These are phyloP conservation scores for Bubalus kerabau DNA, from an alignment of 2,113 vertebrate genomes.

Conservation along the genomic window DNA sequence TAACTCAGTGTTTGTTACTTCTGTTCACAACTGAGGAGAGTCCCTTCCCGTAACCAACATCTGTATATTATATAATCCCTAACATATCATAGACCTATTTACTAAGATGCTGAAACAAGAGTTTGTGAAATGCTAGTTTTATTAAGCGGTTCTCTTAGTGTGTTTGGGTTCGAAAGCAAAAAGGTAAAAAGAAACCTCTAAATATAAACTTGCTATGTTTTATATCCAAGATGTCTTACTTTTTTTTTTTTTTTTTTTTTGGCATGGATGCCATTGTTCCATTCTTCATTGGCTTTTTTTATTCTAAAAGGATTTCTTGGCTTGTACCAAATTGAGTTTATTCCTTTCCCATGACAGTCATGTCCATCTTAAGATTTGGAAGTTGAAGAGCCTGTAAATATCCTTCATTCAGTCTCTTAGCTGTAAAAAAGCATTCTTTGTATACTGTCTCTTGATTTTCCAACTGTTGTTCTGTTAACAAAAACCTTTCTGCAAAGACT, in stretches of 20 bases:
- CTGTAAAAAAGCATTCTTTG: not conserved
- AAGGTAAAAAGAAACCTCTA: not conserved
- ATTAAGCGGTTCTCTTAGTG: not conserved
- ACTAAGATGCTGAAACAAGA: not conserved
- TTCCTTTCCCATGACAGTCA: not conserved
- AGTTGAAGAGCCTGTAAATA: not conserved
- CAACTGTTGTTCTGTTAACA: not conserved
- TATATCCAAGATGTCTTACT: not conserved
- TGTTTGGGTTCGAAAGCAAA: not conserved
- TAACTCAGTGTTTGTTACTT: slow-evolving; percentile 12
- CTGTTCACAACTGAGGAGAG: not conserved
- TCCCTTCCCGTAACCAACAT: not conserved
- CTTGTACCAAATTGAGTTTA: not conserved
- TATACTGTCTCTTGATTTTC: not conserved
- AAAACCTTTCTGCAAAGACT: not conserved
- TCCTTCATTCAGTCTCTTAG: not conserved
- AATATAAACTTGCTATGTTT: not conserved
- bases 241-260: not conserved
- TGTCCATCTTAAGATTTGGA: not conserved
- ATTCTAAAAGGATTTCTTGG: not conserved
- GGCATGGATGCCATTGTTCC: not conserved
- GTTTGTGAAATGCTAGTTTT: not conserved
- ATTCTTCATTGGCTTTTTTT: not conserved
- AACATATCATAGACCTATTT: not conserved
- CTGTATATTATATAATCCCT: not conserved